Percentiles rank a stretch among this genome's conserved stretches.
Conservation (phyloP, 2,113 vertebrate genomes). For the Phaethon lepturus region DNA sequence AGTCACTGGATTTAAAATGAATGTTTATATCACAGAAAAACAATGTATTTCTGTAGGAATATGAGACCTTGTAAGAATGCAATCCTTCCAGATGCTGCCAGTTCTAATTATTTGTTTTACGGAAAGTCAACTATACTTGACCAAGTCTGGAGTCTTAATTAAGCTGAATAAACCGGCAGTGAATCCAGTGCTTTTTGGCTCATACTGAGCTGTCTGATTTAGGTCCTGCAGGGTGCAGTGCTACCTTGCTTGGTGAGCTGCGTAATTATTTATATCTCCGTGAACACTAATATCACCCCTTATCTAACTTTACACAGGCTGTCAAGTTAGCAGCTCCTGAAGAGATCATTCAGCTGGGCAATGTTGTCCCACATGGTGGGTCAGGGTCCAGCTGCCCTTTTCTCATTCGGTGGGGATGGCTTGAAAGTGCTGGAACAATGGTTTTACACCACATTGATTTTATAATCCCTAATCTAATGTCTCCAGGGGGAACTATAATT, state of each 20-base stretch:
- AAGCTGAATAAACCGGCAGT: constrained; percentile 59
- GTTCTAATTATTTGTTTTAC: constrained; percentile 37
- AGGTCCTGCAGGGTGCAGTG: constrained; percentile 47
- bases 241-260: constrained; percentile 63
- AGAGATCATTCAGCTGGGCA: constrained; percentile 16
- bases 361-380: constrained; percentile 15
- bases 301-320: constrained; percentile 71
- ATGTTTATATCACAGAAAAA: not conserved
- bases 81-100: not conserved
- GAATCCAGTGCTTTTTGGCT: constrained; percentile 57
- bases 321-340: constrained; percentile 21
- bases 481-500: constrained; percentile 55
- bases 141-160: constrained; percentile 34
- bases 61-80: not conserved
- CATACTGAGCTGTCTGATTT: constrained; percentile 47
- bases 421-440: constrained; percentile 63
- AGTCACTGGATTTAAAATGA: not conserved
- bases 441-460: constrained; percentile 67
- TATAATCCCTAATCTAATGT: constrained; percentile 71
- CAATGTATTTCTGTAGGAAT: not conserved
- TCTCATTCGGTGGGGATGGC: constrained; percentile 40
- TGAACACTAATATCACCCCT: constrained; percentile 46
- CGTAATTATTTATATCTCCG: constrained; percentile 73
- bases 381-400: constrained; percentile 45
- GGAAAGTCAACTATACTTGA: not conserved